phyloP scores from a whole-genome alignment of 2,888 invertebrate species.

The Synergus japonicus region DNA sequence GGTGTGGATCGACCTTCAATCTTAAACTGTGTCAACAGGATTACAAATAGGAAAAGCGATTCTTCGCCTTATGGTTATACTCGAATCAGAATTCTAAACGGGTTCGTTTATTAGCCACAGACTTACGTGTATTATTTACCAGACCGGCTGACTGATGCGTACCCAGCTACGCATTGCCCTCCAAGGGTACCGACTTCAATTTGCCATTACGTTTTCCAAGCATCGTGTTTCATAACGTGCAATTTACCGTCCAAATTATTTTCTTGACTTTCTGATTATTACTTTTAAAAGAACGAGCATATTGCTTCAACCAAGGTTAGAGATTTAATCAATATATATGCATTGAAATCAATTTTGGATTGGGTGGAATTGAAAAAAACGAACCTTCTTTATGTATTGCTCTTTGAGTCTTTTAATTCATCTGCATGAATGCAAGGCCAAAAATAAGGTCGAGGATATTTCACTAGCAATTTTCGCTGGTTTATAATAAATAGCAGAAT shows the following conservation, averaged over 20 bases:
- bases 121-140: conserved; percentile 38
- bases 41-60: conserved; percentile 34
- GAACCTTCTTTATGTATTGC: not conserved
- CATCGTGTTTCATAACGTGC: conserved; percentile 36
- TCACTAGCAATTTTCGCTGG: not conserved
- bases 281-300: not conserved
- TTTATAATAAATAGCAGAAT: not conserved
- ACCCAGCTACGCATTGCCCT: not conserved
- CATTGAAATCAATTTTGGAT: conserved; percentile 11
- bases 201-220: conserved; percentile 37
- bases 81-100: conserved; percentile 34
- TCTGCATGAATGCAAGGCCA: too few relatives aligned
- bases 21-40: conserved; percentile 40
- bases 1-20: conserved; percentile 34
- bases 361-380: not conserved
- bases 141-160: not conserved
- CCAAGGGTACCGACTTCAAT: conserved; percentile 31
- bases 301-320: not conserved
- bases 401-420: not conserved
- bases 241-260: conserved; percentile 35
- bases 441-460: not conserved
- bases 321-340: not conserved
- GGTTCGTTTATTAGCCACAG: conserved; percentile 26
- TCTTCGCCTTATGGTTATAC: conserved; percentile 19
- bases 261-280: conserved; percentile 22